Evolutionary conservation across 2,888 invertebrate species (phyloP).

Genomic region (Epirrhoe alternata): DNA sequence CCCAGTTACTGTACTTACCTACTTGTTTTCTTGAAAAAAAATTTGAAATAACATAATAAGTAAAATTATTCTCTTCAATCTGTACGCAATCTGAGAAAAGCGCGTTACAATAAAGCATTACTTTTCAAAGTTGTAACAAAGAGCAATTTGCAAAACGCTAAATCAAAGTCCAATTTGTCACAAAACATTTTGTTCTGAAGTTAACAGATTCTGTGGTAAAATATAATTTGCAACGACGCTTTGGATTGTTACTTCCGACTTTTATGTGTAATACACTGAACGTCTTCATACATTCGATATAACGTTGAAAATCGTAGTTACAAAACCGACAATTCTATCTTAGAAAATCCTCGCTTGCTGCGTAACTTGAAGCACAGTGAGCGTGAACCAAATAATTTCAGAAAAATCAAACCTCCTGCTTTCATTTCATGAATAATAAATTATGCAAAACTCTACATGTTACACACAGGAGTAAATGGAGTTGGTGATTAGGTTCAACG

Average conservation of each 20-base stretch:
- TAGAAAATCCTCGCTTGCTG: too few relatives aligned
- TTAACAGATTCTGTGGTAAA: conserved; percentile 43
- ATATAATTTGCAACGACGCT: conserved; percentile 42
- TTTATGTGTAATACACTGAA: neutral
- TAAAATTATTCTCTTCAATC: neutral
- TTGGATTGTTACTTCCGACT: conserved; percentile 8
- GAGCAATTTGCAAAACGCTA: conserved; percentile 33
- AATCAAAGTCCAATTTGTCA: conserved; percentile 40
- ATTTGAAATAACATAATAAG: neutral
- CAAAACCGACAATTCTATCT: too few relatives aligned
- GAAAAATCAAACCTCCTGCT: too few relatives aligned
- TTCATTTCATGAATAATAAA: too few relatives aligned
- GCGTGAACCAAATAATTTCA: too few relatives aligned
- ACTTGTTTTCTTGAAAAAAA: neutral
- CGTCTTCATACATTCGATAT: too few relatives aligned
- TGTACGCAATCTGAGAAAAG: conserved; percentile 9
- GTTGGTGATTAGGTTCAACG: too few relatives aligned
- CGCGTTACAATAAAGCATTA: conserved; percentile 12
- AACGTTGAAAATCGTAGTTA: too few relatives aligned
- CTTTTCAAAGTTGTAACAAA: conserved; percentile 31
- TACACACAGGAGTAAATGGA: too few relatives aligned
- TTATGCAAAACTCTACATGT: too few relatives aligned
- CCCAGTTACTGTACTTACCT: neutral
- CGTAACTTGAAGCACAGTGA: too few relatives aligned
- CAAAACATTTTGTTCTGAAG: conserved; percentile 43